Percentiles rank a stretch among this genome's conserved stretches.
These are phyloP conservation scores for Rhingia campestris DNA, from an alignment of 2,888 invertebrate genomes.

Conservation along the genomic window DNA sequence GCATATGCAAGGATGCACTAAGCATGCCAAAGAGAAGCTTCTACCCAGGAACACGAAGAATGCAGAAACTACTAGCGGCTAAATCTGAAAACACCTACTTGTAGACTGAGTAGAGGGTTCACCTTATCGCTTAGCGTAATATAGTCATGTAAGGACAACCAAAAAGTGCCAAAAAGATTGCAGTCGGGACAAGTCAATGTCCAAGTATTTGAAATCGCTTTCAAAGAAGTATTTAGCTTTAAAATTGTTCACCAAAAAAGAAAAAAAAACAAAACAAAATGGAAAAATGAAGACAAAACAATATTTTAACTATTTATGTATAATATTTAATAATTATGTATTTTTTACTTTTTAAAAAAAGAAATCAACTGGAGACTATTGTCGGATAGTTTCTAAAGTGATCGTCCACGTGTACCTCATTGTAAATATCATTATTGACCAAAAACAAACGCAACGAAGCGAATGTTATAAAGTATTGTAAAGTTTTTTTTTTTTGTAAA, in stretches of 20 bases:
- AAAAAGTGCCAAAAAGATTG: conserved; percentile 57
- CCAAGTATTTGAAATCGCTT: conserved; percentile 1
- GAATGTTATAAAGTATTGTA: conserved; percentile 23
- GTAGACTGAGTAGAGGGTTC: conserved; percentile 17
- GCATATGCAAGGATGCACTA: conserved; percentile 77
- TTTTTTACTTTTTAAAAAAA: background rate
- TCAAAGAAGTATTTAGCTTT: conserved; percentile 26
- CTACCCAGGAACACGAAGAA: conserved; percentile 78
- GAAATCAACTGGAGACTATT: conserved; percentile 4
- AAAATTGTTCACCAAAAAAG: conserved; percentile 29
- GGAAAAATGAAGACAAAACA: too few relatives aligned
- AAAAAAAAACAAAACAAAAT: conserved; percentile 5
- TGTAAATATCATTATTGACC: conserved; percentile 54
- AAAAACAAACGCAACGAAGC: conserved; percentile 11
- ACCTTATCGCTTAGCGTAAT: conserved; percentile 32
- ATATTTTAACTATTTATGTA: conserved; percentile 49
- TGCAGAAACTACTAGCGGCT: conserved; percentile 74
- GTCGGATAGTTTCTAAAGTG: conserved; percentile 19
- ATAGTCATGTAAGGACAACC: conserved; percentile 22
- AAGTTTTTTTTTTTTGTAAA: conserved; percentile 43
- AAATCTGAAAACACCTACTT: conserved; percentile 62
- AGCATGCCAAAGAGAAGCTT: conserved; percentile 78
- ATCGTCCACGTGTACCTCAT: conserved; percentile 64
- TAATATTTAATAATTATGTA: conserved; percentile 7
- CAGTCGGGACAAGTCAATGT: conserved; percentile 33